A percentile compares a stretch with the other conserved stretches of the same genome.
Conservation (phyloP, 2,797 vertebrate genomes). For the Eidolon dupreanum region DNA sequence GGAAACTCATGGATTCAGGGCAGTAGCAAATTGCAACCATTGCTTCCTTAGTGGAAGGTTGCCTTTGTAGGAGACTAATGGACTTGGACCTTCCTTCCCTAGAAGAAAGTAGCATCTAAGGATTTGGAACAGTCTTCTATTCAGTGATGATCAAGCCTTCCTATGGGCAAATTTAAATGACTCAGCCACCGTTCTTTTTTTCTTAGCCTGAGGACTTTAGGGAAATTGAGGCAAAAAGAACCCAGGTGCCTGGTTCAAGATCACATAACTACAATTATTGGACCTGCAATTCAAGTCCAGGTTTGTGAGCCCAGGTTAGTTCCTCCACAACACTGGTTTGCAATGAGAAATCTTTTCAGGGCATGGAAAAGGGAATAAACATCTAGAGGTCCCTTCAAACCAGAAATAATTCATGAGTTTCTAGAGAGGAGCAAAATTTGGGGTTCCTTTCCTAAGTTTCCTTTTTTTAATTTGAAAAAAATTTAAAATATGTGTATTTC, state of each 20-base stretch:
- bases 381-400: constrained; percentile 6
- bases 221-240: neutral
- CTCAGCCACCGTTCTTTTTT: neutral
- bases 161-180: neutral
- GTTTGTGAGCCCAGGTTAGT: neutral
- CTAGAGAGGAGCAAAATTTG: neutral
- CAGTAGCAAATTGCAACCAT: neutral
- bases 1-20: neutral
- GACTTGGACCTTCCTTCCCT: neutral
- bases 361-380: neutral
- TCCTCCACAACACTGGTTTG: neutral
- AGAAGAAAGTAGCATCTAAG: neutral
- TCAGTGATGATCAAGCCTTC: neutral
- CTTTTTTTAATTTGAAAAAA: constrained; percentile 40
- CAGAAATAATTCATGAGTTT: constrained; percentile 21
- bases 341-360: neutral
- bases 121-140: neutral
- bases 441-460: constrained; percentile 8
- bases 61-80: neutral
- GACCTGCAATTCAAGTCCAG: neutral
- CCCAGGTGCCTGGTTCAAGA: neutral
- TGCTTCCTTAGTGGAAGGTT: neutral
- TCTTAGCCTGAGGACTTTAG: constrained; percentile 22
- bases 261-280: neutral
- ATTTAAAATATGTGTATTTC: neutral